These are phyloP conservation scores for Mormyrops attenuatus DNA, from an alignment of 2,797 vertebrate genomes.

Conservation along the genomic window DNA sequence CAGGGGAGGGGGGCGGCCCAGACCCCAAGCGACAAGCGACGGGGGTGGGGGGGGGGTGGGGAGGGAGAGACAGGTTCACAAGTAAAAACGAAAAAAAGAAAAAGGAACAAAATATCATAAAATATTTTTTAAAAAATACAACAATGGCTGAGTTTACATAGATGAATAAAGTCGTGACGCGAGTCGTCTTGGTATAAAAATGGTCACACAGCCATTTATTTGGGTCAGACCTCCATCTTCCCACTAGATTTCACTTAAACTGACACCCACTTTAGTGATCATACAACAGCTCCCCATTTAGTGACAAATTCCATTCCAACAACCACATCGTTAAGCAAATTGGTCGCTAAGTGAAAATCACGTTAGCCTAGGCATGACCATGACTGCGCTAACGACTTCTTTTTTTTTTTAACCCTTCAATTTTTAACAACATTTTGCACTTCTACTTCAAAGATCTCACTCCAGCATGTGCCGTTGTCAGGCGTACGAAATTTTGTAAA, in stretches of 20 bases:
- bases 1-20: conserved; percentile 31
- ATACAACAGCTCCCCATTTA: neutral
- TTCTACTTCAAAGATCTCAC: neutral
- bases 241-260: neutral
- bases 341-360: neutral
- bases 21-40: conserved; percentile 15
- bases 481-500: neutral
- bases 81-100: neutral
- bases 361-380: neutral
- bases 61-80: conserved; percentile 29
- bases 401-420: neutral
- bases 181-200: neutral
- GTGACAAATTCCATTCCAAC: neutral
- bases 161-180: neutral
- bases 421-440: neutral
- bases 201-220: neutral
- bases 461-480: neutral
- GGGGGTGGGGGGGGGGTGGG: conserved; percentile 14
- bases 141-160: conserved; percentile 11
- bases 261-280: neutral
- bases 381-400: neutral
- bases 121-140: neutral
- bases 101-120: conserved; percentile 22
- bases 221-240: neutral
- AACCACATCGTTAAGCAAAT: neutral